phyloP scores from a whole-genome alignment of 2,113 vertebrate genomes.

The Alethe diademata region DNA sequence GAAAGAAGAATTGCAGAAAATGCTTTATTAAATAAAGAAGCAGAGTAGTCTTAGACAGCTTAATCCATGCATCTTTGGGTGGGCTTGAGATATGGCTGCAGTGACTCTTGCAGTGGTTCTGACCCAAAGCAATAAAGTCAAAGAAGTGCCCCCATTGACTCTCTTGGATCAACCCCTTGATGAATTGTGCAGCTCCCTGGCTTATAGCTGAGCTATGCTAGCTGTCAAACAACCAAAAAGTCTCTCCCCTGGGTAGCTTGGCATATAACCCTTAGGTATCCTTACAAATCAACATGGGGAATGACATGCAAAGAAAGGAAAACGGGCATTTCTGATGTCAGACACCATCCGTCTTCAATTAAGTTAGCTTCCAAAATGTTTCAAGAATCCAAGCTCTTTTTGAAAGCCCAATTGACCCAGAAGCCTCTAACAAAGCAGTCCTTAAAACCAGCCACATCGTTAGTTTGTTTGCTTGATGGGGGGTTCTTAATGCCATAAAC shows the following conservation, averaged over 20 bases:
- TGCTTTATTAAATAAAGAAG: not conserved
- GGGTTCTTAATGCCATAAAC: conserved; percentile 64
- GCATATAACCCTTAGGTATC: conserved; percentile 57
- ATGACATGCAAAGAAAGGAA: conserved; percentile 58
- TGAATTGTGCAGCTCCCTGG: conserved; percentile 7
- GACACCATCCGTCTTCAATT: conserved; percentile 67
- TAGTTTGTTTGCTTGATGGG: conserved; percentile 62
- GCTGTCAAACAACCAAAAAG: conserved; percentile 35
- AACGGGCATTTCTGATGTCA: conserved; percentile 65
- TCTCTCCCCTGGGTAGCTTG: conserved; percentile 56
- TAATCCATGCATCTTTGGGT: not conserved
- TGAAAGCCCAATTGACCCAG: conserved; percentile 63
- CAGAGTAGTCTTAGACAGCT: not conserved
- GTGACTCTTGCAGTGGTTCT: not conserved
- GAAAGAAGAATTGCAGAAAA: not conserved
- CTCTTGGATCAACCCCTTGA: not conserved
- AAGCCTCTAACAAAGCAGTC: conserved; percentile 57
- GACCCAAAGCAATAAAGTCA: not conserved
- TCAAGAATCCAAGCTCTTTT: conserved; percentile 44
- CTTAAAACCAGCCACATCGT: conserved; percentile 45
- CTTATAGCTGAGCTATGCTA: not conserved
- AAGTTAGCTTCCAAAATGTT: conserved; percentile 63
- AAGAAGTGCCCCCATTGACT: not conserved
- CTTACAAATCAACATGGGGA: conserved; percentile 60
- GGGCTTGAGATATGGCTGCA: not conserved